Evolutionary conservation across 2,113 vertebrate genomes (phyloP), one percentile per base, ranked within the genome.

Genomic region (Tonatia bakeri): DNA sequence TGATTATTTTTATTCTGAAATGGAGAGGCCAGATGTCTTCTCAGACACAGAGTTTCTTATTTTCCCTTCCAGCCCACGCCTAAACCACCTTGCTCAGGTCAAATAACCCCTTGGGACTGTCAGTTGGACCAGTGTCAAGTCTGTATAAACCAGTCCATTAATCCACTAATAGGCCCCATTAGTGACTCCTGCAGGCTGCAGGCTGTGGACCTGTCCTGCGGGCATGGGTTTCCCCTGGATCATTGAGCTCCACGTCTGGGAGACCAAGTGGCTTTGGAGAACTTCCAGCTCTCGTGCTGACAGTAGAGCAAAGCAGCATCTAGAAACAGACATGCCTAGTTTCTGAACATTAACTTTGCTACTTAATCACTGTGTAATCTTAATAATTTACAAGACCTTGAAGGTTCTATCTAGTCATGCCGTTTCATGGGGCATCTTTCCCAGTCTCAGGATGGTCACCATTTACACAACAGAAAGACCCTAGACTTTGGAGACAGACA

Each of bases 1-100:
- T 56, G 72, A 82, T 94, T 73, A 50, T 50, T 90, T 96, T 96
- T 86, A 56, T 77, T 87, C 81, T 90, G 77, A 94, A 95, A 81
- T 85, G 36, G 19, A 86, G 40, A 70, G 16, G 54, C 47, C 59
- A 92, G 59, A 69, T 64, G 47, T 88, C 72, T 80, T 95, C 93
- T 84, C 33, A 20, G 43, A 47, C 6, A 3, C 47, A 67, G 52
- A 5, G 4, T 43, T 67, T 92, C 72, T 47, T 52, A 36, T 92
- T 86, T 47, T 38, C 52, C 17, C 7, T 79, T 91, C 56, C 22
- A 94, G 36, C 47, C 72, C 47, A 50, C 36, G 52, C 19, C 72
- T 70, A 73, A 77, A 69, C 59, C 64, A 28, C 22, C 43, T 77
- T 76, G n/a, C 43, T 77, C 54, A 79, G 80, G 87, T 83, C 73